A percentile compares a stretch with the other conserved stretches of the same genome.
Conservation (phyloP, 2,113 vertebrate genomes). For the Clarias magur region DNA sequence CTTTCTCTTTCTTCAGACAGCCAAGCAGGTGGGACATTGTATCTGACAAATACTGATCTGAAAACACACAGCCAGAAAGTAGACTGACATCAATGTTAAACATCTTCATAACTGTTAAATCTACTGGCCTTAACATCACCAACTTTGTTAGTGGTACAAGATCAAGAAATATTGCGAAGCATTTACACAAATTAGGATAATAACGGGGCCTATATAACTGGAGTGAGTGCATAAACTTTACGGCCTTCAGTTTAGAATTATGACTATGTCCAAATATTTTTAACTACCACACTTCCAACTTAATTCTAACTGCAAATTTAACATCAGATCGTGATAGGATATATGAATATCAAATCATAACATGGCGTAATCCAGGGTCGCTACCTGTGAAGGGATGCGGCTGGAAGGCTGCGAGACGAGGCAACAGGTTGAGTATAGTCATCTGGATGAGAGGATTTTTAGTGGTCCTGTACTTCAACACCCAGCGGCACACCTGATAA, state of each 20-base stretch:
- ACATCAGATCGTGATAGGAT: not conserved
- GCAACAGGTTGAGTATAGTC: constrained; percentile 92
- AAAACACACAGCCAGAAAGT: constrained; percentile 11
- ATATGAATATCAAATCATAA: not conserved
- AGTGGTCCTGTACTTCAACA: constrained; percentile 91
- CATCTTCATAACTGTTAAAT: not conserved
- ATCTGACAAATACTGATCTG: constrained; percentile 94
- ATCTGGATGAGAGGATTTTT: constrained; percentile 98
- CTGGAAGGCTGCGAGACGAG: constrained; percentile 93
- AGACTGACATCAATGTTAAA: not conserved
- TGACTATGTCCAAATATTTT: not conserved
- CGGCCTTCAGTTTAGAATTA: not conserved
- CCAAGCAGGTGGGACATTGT: constrained; percentile 94
- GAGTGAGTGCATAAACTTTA: not conserved
- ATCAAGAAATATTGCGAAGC: not conserved
- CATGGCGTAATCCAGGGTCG: not conserved
- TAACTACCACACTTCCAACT: not conserved
- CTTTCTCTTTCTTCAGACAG: constrained; percentile 96
- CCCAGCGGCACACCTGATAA: constrained; percentile 92
- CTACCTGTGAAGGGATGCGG: constrained; percentile 91
- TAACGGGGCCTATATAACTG: not conserved
- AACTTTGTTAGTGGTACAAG: not conserved
- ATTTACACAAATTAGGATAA: not conserved
- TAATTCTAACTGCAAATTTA: not conserved
- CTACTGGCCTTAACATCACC: not conserved